Evolutionary conservation across 2,113 vertebrate species (phyloP).

Genomic region (Pogona vitticeps): DNA sequence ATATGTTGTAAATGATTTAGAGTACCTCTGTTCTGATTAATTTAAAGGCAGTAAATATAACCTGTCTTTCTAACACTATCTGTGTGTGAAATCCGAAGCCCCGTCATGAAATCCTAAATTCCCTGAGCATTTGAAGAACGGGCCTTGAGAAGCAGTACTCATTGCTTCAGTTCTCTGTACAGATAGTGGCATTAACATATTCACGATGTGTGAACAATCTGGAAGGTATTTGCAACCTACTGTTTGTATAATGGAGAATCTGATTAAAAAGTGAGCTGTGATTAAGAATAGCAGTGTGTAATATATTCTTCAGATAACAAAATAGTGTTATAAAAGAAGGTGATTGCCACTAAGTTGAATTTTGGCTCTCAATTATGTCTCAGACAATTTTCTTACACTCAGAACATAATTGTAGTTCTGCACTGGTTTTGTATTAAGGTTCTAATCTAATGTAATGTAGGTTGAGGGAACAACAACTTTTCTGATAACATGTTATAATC

Average conservation of each 20-base stretch:
- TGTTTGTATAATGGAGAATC: not conserved
- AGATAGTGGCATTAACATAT: not conserved
- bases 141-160: not conserved
- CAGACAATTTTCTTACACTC: not conserved
- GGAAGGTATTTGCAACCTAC: not conserved
- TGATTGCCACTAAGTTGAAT: slow-evolving; percentile 3
- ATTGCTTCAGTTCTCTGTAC: not conserved
- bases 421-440: slow-evolving; percentile 2
- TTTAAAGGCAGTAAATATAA: not conserved
- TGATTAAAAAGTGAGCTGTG: not conserved
- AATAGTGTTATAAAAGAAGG: slow-evolving; percentile 1
- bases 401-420: not conserved
- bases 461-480: not conserved
- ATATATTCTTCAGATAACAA: not conserved
- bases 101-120: too few species aligned
- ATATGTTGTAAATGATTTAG: too few species aligned
- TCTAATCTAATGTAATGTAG: slow-evolving; percentile 2
- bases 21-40: too few species aligned
- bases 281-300: slow-evolving; percentile 5
- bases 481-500: slow-evolving; percentile 5
- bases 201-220: not conserved
- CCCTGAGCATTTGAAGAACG: not conserved
- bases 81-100: not conserved
- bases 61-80: not conserved
- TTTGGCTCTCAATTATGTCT: not conserved